Evolutionary conservation across 2,797 vertebrate species (phyloP).

Genomic region (Phalloptychus januarius): DNA sequence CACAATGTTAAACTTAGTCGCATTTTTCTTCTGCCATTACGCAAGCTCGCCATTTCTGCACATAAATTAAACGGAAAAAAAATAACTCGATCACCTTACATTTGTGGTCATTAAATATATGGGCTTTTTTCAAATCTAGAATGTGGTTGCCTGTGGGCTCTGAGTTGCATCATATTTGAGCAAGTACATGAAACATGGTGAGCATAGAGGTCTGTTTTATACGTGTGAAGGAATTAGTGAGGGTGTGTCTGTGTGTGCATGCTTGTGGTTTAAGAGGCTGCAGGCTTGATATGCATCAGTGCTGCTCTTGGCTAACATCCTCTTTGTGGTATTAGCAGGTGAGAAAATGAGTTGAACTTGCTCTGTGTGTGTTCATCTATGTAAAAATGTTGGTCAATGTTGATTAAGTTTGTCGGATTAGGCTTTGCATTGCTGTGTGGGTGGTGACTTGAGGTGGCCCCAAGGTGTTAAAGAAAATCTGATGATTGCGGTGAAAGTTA

Average conservation of each 20-base stretch:
- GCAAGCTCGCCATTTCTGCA: not conserved
- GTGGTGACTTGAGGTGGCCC: constrained; percentile 51
- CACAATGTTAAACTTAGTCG: constrained; percentile 23
- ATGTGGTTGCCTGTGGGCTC: not conserved
- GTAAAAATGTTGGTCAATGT: not conserved
- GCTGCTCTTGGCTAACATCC: constrained; percentile 78
- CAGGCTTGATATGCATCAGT: constrained; percentile 75
- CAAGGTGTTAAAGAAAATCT: constrained; percentile 63
- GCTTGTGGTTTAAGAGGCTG: constrained; percentile 60
- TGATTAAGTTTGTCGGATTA: constrained; percentile 48
- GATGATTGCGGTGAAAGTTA: constrained; percentile 62
- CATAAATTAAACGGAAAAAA: not conserved
- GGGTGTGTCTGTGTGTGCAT: constrained; percentile 28
- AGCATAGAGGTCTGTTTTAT: constrained; percentile 6
- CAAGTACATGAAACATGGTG: constrained; percentile 12
- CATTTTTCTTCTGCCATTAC: too few species aligned
- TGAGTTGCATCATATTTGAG: constrained; percentile 26
- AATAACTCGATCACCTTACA: not conserved
- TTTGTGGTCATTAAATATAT: not conserved
- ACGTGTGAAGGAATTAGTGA: constrained; percentile 8
- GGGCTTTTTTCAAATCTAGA: not conserved
- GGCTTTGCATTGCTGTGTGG: constrained; percentile 48
- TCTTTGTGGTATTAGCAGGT: constrained; percentile 85
- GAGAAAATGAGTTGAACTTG: constrained; percentile 62
- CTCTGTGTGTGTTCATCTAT: not conserved